Percentiles rank a stretch among this genome's conserved stretches.
Evolutionary conservation across 2,888 invertebrate species (phyloP).

Genomic region (Hartigia nigra): DNA sequence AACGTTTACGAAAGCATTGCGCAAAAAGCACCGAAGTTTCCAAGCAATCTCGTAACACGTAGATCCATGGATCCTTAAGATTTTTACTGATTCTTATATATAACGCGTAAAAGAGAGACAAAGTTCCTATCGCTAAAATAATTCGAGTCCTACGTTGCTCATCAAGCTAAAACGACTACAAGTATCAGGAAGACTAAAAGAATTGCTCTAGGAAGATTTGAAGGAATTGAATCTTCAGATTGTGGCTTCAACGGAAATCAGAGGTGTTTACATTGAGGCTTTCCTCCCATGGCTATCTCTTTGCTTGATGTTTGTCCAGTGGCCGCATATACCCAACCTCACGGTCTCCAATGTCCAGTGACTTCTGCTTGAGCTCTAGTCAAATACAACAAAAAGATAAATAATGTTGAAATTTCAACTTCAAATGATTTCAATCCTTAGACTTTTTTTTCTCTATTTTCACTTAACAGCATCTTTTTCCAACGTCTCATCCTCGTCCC

Average conservation of each 20-base stretch:
- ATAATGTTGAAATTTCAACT: not conserved
- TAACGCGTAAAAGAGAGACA: not conserved
- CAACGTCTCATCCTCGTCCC: not conserved
- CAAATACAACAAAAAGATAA: not conserved
- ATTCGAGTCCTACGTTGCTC: not conserved
- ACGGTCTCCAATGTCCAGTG: constrained; percentile 2
- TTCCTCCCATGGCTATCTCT: constrained; percentile 19
- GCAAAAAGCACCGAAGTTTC: too few species aligned
- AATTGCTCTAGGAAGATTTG: not conserved
- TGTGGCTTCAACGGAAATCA: not conserved
- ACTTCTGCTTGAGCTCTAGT: not conserved
- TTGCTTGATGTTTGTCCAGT: constrained; percentile 16
- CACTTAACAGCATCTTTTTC: not conserved
- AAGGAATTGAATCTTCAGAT: not conserved
- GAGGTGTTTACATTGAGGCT: constrained; percentile 17
- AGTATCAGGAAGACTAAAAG: not conserved
- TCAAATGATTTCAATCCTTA: not conserved
- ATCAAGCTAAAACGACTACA: not conserved
- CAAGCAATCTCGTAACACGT: too few species aligned
- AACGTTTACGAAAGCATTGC: not conserved
- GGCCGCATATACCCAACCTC: constrained; percentile 12
- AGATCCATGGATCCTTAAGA: not conserved
- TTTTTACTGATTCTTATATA: not conserved
- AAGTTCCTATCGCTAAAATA: not conserved
- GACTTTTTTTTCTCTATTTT: not conserved